Evolutionary conservation across 2,797 vertebrate species (phyloP).

Genomic region (Garrulus glandarius): DNA sequence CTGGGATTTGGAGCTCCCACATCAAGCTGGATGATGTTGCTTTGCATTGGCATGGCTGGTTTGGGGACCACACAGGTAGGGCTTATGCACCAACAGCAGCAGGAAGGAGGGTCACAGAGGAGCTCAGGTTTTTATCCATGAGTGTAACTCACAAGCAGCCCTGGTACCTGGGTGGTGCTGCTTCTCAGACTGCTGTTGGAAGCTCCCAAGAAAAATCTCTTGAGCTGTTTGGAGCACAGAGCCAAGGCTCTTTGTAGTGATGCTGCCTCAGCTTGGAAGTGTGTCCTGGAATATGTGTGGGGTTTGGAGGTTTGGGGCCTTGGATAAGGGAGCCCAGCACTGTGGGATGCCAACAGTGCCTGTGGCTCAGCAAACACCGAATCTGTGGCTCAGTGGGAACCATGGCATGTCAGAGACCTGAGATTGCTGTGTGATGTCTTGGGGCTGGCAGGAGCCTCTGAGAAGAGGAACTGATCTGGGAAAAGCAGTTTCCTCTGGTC

Average conservation of each 20-base stretch:
- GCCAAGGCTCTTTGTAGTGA: neutral
- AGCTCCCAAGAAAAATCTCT: neutral
- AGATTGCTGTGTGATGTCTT: neutral
- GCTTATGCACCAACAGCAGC: fast-evolving
- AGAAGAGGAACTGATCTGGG: neutral
- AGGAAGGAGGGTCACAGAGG: neutral
- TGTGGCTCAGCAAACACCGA: neutral
- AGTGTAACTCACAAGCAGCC: fast-evolving
- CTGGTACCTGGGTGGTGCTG: neutral
- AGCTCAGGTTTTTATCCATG: fast-evolving
- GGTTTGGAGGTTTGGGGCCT: neutral
- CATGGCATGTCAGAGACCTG: neutral
- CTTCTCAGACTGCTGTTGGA: neutral
- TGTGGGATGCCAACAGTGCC: neutral
- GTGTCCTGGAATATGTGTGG: fast-evolving
- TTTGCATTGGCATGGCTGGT: neutral
- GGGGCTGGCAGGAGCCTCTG: neutral
- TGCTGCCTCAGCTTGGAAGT: fast-evolving
- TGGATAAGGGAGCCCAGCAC: neutral
- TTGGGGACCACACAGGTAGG: neutral
- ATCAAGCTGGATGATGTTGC: neutral
- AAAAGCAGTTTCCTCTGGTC: neutral
- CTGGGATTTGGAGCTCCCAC: neutral
- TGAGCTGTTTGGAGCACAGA: neutral
- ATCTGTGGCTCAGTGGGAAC: neutral